phyloP scores from a whole-genome alignment of 2,113 vertebrate species.

The Dromaius novaehollandiae region DNA sequence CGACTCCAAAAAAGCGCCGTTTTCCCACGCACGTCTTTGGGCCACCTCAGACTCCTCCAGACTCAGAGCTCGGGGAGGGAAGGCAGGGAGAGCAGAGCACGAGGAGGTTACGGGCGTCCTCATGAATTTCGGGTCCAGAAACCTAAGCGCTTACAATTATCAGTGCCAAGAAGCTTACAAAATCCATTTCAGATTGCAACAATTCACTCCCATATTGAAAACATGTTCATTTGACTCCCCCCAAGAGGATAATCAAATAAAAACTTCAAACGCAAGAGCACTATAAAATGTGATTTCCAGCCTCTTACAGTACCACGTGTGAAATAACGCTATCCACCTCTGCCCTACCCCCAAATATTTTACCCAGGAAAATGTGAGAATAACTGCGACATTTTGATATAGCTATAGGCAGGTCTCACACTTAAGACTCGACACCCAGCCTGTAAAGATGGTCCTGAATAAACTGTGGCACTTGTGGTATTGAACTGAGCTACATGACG shows the following conservation, averaged over 20 bases:
- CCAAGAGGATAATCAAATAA: neutral
- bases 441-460: neutral
- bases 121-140: neutral
- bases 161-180: neutral
- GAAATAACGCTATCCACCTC: neutral
- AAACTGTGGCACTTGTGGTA: neutral
- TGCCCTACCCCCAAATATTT: neutral
- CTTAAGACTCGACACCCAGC: neutral
- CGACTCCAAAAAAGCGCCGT: neutral
- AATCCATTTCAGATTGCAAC: neutral
- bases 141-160: neutral
- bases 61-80: neutral
- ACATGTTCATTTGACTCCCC: neutral
- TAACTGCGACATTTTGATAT: neutral
- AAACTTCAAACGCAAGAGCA: neutral
- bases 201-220: constrained; percentile 20
- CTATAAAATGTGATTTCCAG: neutral
- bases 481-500: neutral
- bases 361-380: neutral
- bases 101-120: neutral
- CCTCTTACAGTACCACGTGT: neutral
- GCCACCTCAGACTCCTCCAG: neutral
- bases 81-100: neutral
- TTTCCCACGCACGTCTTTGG: neutral
- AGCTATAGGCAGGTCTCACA: neutral